Conservation (phyloP, 37 sponge, comb jelly and placozoan genomes). For the Agelas oroides region DNA sequence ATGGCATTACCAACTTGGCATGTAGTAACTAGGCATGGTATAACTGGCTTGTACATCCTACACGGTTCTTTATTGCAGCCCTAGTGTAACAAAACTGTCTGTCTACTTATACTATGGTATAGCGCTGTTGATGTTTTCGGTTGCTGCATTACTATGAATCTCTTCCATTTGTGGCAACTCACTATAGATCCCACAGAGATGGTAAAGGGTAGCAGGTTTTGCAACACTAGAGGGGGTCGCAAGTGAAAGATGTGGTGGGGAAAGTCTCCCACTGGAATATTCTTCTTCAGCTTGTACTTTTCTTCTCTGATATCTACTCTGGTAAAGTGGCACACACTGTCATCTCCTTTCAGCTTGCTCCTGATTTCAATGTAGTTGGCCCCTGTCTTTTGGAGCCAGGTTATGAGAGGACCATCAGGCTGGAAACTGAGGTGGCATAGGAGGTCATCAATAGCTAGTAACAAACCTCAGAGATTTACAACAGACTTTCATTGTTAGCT, state of each 20-base stretch:
- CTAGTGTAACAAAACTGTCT: too few relatives aligned
- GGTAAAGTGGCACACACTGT: constrained; percentile 8
- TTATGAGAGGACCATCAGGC: background rate
- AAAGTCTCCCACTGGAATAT: constrained; percentile 25
- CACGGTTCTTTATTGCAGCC: too few relatives aligned
- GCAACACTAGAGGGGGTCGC: constrained; percentile 70
- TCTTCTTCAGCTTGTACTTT: constrained; percentile 43
- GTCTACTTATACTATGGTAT: too few relatives aligned
- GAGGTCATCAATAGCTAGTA: too few relatives aligned
- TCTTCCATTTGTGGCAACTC: background rate
- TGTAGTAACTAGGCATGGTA: too few relatives aligned
- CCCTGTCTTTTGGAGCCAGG: constrained; percentile 25
- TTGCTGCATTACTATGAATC: background rate
- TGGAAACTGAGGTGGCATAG: background rate
- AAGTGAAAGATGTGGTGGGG: constrained; percentile 79
- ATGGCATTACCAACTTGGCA: too few relatives aligned
- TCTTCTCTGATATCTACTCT: constrained; percentile 45
- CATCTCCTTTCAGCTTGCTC: constrained; percentile 22
- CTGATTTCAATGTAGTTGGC: constrained; percentile 15
- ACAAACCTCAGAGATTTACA: too few relatives aligned
- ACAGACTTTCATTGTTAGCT: too few relatives aligned
- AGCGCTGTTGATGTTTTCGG: too few relatives aligned
- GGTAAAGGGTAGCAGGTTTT: constrained; percentile 72
- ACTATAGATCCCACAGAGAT: constrained; percentile 25
- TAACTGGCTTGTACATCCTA: too few relatives aligned